Evolutionary conservation across 2,113 vertebrate species (phyloP), one percentile per base, ranked within the genome.

Genomic region (Macaca mulatta): DNA sequence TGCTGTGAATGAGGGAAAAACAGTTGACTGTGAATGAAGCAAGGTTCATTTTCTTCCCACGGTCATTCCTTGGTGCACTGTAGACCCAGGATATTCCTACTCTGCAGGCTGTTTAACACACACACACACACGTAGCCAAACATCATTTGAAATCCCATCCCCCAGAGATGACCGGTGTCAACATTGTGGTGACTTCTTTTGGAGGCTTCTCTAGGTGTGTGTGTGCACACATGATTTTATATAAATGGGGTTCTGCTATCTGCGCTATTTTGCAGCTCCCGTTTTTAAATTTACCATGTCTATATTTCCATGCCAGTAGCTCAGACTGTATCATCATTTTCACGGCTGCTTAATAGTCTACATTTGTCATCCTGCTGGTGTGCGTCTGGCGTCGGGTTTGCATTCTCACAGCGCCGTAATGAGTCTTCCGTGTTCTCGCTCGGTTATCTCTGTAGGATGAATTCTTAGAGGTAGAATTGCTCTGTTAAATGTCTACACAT

Each of bases 361-460:
- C 72, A 0, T 45, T 7, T 17, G 6, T 27, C 23, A 6, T 25
- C 18, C 4, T 61, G 3, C 27, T 13, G 11, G 22, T 27, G 22
- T 3, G 0, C 0, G 0, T 6, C 10, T 40, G 14, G 25, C 5
- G 5, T 25, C 2, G 0, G 5, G 13, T 30, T 9, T 85, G 35
- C 10, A 2, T 8, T 20, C 32, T 32, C 13, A 20, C 61, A 22
- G 14, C 13, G 27, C 52, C 2, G 0, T 32, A 4, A 25, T 0
- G 25, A 25, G 14, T 35, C 30, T 8, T 38, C 25, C 2, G 1
- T 22, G 35, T 4, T 11, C 61, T 12, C 4, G 9, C 40, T 14
- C n/a, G 2, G 4, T 16, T 9, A 9, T 57, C 17, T 27, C 23
- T 78, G 23, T 14, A 25, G 27, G 12, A 25, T 16, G 25, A 35